phyloP scores from a whole-genome alignment of 2,888 invertebrate species.

The Mesorhabditis spiculigera region DNA sequence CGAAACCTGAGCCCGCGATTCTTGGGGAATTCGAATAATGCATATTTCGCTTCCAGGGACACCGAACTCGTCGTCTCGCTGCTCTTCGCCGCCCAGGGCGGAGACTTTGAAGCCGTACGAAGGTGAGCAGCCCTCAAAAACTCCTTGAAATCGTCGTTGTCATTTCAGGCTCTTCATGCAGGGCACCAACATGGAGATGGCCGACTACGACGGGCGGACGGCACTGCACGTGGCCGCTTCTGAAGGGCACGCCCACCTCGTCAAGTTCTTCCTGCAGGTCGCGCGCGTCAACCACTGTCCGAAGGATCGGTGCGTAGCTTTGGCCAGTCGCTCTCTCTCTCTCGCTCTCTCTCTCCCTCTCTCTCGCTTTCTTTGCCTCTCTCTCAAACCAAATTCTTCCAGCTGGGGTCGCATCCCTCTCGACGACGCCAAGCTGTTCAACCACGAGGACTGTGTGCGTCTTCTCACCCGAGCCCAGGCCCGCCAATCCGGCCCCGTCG shows the following conservation, averaged over 20 bases:
- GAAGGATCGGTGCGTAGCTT: constrained; percentile 24
- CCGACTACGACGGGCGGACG: constrained; percentile 91
- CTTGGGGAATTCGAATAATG: not conserved
- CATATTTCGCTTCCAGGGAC: constrained; percentile 66
- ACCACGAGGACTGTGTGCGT: constrained; percentile 22
- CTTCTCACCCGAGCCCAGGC: not conserved
- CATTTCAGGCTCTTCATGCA: constrained; percentile 64
- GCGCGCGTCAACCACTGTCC: constrained; percentile 28
- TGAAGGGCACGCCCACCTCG: constrained; percentile 73
- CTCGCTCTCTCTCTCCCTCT: no score
- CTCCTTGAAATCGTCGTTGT: constrained; percentile 79
- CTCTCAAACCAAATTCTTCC: constrained; percentile 10
- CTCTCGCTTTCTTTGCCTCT: no score
- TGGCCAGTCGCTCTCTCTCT: constrained; percentile 7
- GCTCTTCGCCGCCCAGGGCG: constrained; percentile 87
- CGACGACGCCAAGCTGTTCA: constrained; percentile 46
- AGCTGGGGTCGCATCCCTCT: constrained; percentile 53
- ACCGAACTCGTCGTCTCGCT: constrained; percentile 87
- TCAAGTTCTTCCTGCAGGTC: constrained; percentile 42
- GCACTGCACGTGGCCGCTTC: constrained; percentile 90
- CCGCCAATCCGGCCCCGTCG: not conserved
- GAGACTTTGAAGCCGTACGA: constrained; percentile 66
- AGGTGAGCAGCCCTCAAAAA: constrained; percentile 77
- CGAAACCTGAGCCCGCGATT: not conserved
- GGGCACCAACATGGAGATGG: constrained; percentile 86